These are phyloP conservation scores for Pteropus alecto DNA, from an alignment of 2,113 vertebrate genomes.

Conservation along the genomic window DNA sequence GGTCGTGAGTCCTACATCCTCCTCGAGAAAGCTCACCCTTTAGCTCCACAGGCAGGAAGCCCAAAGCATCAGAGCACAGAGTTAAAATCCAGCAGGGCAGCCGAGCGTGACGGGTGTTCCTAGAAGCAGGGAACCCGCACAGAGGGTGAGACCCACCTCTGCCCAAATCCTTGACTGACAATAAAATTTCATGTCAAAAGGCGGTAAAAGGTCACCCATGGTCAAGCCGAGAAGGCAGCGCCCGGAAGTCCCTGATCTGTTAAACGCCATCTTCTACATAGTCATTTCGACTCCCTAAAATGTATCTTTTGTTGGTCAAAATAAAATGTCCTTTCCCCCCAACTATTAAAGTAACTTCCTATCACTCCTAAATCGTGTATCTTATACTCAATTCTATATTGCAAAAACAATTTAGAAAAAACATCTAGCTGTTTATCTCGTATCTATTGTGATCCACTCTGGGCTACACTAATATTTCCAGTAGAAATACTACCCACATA, in stretches of 20 bases:
- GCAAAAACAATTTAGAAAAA: neutral
- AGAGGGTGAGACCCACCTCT: neutral
- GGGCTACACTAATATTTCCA: neutral
- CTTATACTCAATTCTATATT: neutral
- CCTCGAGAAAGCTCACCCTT: neutral
- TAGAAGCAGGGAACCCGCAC: neutral
- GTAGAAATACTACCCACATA: neutral
- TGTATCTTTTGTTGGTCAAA: neutral
- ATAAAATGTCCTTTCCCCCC: fast-evolving
- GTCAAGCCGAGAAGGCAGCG: neutral
- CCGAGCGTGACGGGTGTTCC: neutral
- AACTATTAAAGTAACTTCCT: neutral
- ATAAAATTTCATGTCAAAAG: neutral
- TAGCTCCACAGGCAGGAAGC: neutral
- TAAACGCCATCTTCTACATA: neutral
- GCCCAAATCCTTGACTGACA: neutral
- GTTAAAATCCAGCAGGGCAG: neutral
- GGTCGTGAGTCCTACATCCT: fast-evolving
- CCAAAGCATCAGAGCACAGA: neutral
- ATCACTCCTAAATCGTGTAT: neutral
- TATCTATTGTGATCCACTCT: neutral
- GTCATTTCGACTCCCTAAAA: neutral
- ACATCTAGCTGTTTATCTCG: neutral
- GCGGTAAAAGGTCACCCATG: fast-evolving
- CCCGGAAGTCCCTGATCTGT: neutral